Evolutionary conservation across 1,140 invertebrate species (phyloP).

Genomic region (Drosophila cardini): DNA sequence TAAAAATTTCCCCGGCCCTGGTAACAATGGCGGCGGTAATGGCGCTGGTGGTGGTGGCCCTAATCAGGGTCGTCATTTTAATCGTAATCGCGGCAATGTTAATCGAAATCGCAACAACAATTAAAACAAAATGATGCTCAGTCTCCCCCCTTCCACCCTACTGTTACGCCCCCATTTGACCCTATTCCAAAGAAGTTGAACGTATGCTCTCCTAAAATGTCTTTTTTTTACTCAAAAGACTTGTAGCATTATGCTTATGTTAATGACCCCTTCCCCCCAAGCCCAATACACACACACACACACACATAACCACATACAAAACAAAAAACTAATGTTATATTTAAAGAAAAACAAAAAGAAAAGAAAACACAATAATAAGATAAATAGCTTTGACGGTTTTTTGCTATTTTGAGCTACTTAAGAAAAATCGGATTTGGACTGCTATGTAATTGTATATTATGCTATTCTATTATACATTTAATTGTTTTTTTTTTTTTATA

Average conservation of each 20-base stretch:
- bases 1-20: conserved; percentile 53
- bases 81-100: conserved; percentile 44
- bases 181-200: not conserved
- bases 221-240: conserved; percentile 30
- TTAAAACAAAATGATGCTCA: conserved; percentile 13
- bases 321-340: conserved; percentile 34
- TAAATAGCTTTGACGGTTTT: conserved; percentile 43
- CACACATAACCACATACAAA: conserved; percentile 12
- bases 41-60: not conserved
- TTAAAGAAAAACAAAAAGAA: conserved; percentile 1
- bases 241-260: conserved; percentile 44
- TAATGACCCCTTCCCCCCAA: not conserved
- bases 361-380: not conserved
- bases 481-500: conserved; percentile 36
- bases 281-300: not conserved
- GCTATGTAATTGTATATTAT: conserved; percentile 56
- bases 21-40: conserved; percentile 35
- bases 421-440: conserved; percentile 58
- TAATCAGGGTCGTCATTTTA: conserved; percentile 47
- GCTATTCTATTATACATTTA: conserved; percentile 24
- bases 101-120: conserved; percentile 44
- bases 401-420: conserved; percentile 29
- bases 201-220: not conserved
- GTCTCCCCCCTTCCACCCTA: not conserved
- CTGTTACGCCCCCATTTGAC: not conserved